These are phyloP conservation scores for Sarcophaga peregrina DNA, from an alignment of 1,140 invertebrate genomes.

Conservation along the genomic window DNA sequence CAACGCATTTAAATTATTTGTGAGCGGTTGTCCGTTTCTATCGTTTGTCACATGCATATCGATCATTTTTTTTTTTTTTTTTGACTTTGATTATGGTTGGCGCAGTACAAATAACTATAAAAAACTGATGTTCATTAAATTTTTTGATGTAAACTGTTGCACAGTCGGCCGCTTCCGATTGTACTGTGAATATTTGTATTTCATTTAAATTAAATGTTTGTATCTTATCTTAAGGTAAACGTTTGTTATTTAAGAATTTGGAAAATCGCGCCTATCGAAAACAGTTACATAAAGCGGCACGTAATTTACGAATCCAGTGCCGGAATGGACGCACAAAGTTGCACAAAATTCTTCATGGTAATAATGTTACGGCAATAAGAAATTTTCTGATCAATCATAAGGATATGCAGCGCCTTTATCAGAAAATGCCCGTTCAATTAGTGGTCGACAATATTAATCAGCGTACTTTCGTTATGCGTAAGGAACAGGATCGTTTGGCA, in stretches of 20 bases:
- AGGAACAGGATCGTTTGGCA: slow-evolving; percentile 60
- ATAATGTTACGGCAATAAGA: slow-evolving; percentile 56
- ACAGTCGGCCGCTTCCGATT: not conserved
- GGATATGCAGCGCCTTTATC: slow-evolving; percentile 60
- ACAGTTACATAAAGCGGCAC: slow-evolving; percentile 51
- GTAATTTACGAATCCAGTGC: slow-evolving; percentile 56
- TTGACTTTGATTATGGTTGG: no score
- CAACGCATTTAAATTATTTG: no score
- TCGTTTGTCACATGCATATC: no score
- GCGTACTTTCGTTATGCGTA: slow-evolving; percentile 61
- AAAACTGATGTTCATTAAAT: no score
- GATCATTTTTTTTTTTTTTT: no score
- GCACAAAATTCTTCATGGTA: slow-evolving; percentile 54
- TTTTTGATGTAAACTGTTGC: no score
- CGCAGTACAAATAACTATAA: no score
- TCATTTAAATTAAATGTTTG: not conserved
- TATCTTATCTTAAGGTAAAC: slow-evolving; percentile 48
- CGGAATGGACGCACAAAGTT: slow-evolving; percentile 59
- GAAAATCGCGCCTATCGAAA: slow-evolving; percentile 57
- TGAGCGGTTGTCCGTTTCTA: no score
- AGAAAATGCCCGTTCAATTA: slow-evolving; percentile 60
- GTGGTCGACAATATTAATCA: slow-evolving; percentile 64
- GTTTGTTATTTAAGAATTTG: slow-evolving; percentile 54
- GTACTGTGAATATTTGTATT: no score
- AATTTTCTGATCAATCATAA: slow-evolving; percentile 59